Percentiles rank a stretch among this genome's conserved stretches.
These are phyloP conservation scores for Chymomyza costata DNA, from an alignment of 1,140 invertebrate species.

Conservation along the genomic window DNA sequence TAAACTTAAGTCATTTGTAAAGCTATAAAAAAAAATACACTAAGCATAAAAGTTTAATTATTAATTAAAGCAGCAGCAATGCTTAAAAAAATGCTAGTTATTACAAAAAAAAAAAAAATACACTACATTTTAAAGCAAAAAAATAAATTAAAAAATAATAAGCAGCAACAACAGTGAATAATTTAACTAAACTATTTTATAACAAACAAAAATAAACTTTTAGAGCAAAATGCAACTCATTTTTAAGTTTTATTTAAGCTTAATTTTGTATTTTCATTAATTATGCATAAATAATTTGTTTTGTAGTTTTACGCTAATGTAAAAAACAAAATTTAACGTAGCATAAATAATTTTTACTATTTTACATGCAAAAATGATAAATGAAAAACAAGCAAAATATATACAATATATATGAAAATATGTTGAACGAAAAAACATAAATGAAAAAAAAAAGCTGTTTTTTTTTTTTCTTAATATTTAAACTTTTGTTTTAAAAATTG, in stretches of 20 bases:
- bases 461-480: constrained; percentile 35
- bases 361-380: constrained; percentile 44
- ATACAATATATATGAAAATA: constrained; percentile 50
- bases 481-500: no score
- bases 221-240: constrained; percentile 21
- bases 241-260: constrained; percentile 28
- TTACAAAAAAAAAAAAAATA: constrained; percentile 19
- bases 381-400: constrained; percentile 32
- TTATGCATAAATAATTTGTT: constrained; percentile 49
- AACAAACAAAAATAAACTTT: constrained; percentile 9
- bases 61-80: no score
- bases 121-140: constrained; percentile 34
- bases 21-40: constrained; percentile 18
- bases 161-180: constrained; percentile 52
- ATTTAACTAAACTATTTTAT: constrained; percentile 43
- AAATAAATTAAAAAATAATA: constrained; percentile 8
- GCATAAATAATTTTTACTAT: constrained; percentile 49
- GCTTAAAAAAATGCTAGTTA: constrained; percentile 16
- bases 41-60: constrained; percentile 17
- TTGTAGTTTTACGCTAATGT: constrained; percentile 65
- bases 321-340: constrained; percentile 47
- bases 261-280: constrained; percentile 33
- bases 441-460: constrained; percentile 43
- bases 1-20: constrained; percentile 19
- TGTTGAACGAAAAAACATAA: constrained; percentile 48